These are phyloP conservation scores for Toxonevra muliebris DNA, from an alignment of 2,888 invertebrate genomes.

Conservation along the genomic window DNA sequence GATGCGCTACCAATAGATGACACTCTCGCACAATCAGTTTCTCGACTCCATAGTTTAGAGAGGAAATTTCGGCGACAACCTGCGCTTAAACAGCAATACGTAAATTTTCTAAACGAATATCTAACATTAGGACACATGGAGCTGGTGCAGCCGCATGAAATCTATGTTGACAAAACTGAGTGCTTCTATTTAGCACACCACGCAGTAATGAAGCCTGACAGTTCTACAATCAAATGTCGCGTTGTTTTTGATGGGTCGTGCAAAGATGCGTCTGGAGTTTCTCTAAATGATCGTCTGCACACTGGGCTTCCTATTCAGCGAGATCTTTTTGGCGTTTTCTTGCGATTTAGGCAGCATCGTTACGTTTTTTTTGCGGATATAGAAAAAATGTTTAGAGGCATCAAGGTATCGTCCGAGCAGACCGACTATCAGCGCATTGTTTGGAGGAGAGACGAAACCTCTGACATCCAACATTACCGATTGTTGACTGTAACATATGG, in stretches of 20 bases:
- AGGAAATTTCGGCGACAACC: too few species aligned
- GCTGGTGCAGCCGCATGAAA: constrained; percentile 19
- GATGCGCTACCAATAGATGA: constrained; percentile 20
- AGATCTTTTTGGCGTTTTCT: constrained; percentile 24
- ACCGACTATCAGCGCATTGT: background rate
- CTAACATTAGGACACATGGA: too few species aligned
- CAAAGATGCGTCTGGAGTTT: constrained; percentile 23
- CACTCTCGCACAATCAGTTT: constrained; percentile 21
- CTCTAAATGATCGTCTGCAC: constrained; percentile 31
- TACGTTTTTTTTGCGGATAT: constrained; percentile 28
- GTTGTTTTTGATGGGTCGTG: constrained; percentile 35
- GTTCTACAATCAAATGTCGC: constrained; percentile 33
- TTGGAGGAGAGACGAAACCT: background rate
- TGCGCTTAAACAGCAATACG: constrained; percentile 26
- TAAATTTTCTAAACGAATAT: too few species aligned
- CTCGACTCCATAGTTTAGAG: too few species aligned
- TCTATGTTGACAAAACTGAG: constrained; percentile 15
- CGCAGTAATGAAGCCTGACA: too few species aligned
- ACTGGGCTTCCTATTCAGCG: too few species aligned
- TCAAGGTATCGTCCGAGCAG: background rate
- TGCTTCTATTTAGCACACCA: constrained; percentile 39
- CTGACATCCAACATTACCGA: background rate
- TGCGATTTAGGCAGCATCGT: constrained; percentile 26
- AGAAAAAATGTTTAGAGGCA: constrained; percentile 28
- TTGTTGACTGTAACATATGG: background rate